Evolutionary conservation across 2,888 invertebrate genomes (phyloP).

Genomic region (Furcula furcula): DNA sequence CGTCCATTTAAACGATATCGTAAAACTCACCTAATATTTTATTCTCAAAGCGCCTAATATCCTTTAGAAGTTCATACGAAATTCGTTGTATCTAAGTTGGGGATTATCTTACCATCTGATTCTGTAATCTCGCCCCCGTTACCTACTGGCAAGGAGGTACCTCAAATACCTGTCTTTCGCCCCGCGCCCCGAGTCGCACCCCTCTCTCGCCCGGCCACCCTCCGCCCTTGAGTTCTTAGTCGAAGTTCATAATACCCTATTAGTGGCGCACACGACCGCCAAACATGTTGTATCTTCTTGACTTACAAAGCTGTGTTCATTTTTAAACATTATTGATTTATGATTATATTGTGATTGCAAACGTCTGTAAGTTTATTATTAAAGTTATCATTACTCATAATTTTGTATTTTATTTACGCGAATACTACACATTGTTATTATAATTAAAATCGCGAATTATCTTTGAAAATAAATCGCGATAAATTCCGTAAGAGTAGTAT

Average conservation of each 20-base stretch:
- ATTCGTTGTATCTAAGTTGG: conserved; percentile 78
- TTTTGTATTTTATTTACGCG: too few species aligned
- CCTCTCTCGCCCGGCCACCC: conserved; percentile 41
- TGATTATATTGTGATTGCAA: too few species aligned
- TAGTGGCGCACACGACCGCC: conserved; percentile 61
- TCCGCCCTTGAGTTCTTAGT: conserved; percentile 59
- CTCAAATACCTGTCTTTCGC: conserved; percentile 57
- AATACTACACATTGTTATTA: too few species aligned
- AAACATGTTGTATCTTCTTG: conserved; percentile 51
- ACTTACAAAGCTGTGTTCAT: conserved; percentile 34
- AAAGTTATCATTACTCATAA: too few species aligned
- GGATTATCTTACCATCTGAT: conserved; percentile 80
- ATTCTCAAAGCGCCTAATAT: conserved; percentile 74
- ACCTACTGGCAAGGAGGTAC: conserved; percentile 57
- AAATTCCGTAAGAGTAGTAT: too few species aligned
- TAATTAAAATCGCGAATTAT: too few species aligned
- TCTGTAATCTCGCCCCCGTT: conserved; percentile 71
- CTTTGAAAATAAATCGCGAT: too few species aligned
- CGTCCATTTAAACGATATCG: conserved; percentile 56
- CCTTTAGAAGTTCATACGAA: conserved; percentile 76
- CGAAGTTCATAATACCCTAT: conserved; percentile 79
- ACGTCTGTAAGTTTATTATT: too few species aligned
- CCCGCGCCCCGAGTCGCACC: conserved; percentile 23
- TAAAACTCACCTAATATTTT: conserved; percentile 65
- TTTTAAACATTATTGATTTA: conserved; percentile 19